Evolutionary conservation across 2,113 vertebrate genomes (phyloP).

Genomic region (Meles meles): DNA sequence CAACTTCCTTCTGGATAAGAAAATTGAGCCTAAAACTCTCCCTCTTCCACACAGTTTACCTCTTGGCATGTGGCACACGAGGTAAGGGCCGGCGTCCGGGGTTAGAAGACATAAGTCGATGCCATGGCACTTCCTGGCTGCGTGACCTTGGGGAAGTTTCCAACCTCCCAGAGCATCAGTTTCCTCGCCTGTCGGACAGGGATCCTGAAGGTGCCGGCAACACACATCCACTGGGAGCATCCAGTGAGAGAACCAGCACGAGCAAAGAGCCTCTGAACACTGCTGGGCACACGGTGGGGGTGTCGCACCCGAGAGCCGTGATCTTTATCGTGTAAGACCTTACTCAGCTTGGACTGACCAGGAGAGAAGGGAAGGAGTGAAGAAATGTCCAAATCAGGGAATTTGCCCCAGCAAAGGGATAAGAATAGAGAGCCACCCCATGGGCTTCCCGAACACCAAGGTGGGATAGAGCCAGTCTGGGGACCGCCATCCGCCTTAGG

Average conservation of each 20-base stretch:
- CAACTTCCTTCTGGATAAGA: background rate
- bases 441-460: rapidly evolving
- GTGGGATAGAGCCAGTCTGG: background rate
- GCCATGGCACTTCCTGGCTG: background rate
- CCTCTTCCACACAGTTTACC: background rate
- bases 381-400: background rate
- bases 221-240: background rate
- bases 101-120: background rate
- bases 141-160: background rate
- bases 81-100: background rate
- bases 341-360: background rate
- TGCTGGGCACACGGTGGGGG: rapidly evolving
- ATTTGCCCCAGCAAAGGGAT: background rate
- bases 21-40: background rate
- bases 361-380: background rate
- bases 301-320: rapidly evolving
- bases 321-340: rapidly evolving
- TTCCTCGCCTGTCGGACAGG: background rate
- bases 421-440: background rate
- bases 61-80: rapidly evolving
- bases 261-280: rapidly evolving
- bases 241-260: rapidly evolving
- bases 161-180: background rate
- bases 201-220: background rate
- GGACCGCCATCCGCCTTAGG: background rate